Evolutionary conservation across 1,140 invertebrate species (phyloP).

Genomic region (Reticulitermes speratus): DNA sequence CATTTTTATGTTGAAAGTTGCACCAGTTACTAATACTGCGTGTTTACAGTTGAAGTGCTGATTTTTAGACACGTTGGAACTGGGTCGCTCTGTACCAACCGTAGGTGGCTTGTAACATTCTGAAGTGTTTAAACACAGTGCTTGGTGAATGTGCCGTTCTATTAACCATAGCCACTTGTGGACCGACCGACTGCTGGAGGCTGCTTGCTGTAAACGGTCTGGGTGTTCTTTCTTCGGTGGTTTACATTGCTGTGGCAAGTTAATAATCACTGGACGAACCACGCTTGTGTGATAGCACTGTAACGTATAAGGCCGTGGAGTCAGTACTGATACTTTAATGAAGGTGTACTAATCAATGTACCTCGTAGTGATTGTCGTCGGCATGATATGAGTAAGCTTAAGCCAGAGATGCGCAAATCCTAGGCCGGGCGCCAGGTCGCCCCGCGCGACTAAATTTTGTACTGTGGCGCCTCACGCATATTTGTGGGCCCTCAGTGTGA

Average conservation of each 20-base stretch:
- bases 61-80: neutral
- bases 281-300: neutral
- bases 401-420: too few species aligned
- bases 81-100: neutral
- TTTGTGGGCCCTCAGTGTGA: too few species aligned
- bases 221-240: neutral
- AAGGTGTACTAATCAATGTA: too few species aligned
- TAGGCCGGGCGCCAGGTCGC: too few species aligned
- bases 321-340: too few species aligned
- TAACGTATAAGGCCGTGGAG: too few species aligned
- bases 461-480: too few species aligned
- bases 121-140: neutral
- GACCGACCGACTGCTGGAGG: slow-evolving; percentile 1
- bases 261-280: neutral
- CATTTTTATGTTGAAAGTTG: too few species aligned
- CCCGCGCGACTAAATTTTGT: too few species aligned
- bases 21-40: too few species aligned
- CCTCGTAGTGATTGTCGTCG: too few species aligned
- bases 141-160: neutral
- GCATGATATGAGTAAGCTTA: too few species aligned
- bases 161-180: neutral
- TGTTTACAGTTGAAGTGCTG: neutral
- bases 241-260: neutral
- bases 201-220: neutral
- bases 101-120: neutral